Percentiles rank a stretch among this genome's conserved stretches.
Conservation (phyloP, 2,888 invertebrate species). For the Plagiodera versicolora region DNA sequence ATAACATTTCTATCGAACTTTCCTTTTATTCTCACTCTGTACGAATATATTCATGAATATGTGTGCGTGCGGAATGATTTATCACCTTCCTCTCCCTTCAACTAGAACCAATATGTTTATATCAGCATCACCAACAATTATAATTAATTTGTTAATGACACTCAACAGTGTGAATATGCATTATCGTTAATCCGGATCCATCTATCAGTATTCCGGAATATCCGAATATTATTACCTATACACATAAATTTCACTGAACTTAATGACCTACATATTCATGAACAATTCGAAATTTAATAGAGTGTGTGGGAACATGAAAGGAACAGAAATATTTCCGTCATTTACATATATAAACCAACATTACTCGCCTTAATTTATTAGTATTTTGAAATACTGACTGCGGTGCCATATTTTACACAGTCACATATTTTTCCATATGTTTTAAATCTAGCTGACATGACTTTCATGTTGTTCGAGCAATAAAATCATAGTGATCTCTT, state of each 20-base stretch:
- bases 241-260: background rate
- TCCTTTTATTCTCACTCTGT: too few relatives aligned
- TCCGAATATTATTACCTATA: background rate
- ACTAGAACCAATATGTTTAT: background rate
- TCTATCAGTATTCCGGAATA: background rate
- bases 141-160: background rate
- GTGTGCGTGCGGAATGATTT: background rate
- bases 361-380: background rate
- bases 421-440: conserved; percentile 30
- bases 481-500: too few relatives aligned
- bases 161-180: conserved; percentile 1
- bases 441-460: conserved; percentile 23
- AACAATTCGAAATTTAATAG: background rate
- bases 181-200: background rate
- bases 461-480: too few relatives aligned
- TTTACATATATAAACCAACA: background rate
- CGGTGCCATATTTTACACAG: conserved; percentile 26
- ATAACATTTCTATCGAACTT: too few relatives aligned
- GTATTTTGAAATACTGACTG: conserved; percentile 11
- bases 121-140: background rate
- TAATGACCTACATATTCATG: background rate
- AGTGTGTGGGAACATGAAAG: background rate
- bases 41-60: too few relatives aligned
- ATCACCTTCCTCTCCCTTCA: background rate
- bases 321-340: background rate